Evolutionary conservation across 2,113 vertebrate genomes (phyloP).

Genomic region (Peromyscus maniculatus): DNA sequence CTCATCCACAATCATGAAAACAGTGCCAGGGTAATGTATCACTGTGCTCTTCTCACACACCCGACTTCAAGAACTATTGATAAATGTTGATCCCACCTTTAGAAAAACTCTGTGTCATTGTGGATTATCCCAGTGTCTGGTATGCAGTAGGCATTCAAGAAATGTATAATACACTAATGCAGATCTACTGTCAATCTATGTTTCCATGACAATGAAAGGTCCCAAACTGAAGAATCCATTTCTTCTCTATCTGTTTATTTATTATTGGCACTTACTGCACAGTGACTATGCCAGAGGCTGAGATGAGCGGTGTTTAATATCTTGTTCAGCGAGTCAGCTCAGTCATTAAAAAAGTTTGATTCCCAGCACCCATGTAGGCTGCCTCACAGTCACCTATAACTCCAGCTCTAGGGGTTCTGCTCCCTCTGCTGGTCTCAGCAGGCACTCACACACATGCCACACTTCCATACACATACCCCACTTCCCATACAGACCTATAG

Average conservation of each 20-base stretch:
- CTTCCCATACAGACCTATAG: neutral
- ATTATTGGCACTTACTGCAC: neutral
- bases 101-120: neutral
- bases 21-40: conserved; percentile 67
- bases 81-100: conserved; percentile 14
- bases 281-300: neutral
- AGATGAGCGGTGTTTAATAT: neutral
- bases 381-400: neutral
- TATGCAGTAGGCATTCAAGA: conserved; percentile 16
- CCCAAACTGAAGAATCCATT: neutral
- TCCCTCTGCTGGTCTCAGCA: neutral
- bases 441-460: neutral
- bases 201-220: neutral
- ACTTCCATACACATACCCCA: too few relatives aligned
- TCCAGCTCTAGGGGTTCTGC: too few relatives aligned
- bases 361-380: neutral
- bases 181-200: neutral
- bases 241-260: neutral
- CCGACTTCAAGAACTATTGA: conserved; percentile 6
- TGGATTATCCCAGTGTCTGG: neutral
- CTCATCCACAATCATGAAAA: conserved; percentile 64
- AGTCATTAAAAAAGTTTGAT: neutral
- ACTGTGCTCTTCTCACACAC: neutral
- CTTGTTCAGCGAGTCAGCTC: neutral
- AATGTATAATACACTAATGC: neutral